Conservation (phyloP, 2,888 invertebrate species). For the Archaeoteleia sp. region DNA sequence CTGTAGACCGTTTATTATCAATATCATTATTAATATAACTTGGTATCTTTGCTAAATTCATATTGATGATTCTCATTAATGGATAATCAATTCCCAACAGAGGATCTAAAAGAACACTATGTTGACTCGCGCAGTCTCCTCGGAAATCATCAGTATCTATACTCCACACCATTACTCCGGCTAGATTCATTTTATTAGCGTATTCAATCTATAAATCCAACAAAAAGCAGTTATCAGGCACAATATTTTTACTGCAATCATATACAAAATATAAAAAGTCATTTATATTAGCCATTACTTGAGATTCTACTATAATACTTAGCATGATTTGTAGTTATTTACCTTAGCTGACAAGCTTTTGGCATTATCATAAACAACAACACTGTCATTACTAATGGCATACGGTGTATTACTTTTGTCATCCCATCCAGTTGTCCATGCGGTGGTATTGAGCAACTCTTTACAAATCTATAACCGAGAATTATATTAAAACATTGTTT, state of each 20-base stretch:
- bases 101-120: conserved; percentile 52
- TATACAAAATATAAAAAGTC: not conserved
- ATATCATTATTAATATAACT: conserved; percentile 65
- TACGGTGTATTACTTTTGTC: conserved; percentile 79
- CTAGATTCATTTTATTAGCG: conserved; percentile 74
- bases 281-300: not conserved
- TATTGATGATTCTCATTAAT: conserved; percentile 83
- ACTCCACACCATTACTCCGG: conserved; percentile 92
- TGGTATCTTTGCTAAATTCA: conserved; percentile 78
- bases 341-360: conserved; percentile 86
- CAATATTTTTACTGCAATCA: not conserved
- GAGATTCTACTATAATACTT: not conserved
- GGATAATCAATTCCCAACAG: conserved; percentile 78
- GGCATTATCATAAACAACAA: conserved; percentile 86
- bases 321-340: conserved; percentile 14
- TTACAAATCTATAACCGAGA: conserved; percentile 70
- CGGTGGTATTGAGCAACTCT: conserved; percentile 50
- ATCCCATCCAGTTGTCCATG: conserved; percentile 85
- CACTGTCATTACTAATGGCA: conserved; percentile 79
- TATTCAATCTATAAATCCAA: conserved; percentile 56
- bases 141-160: conserved; percentile 91
- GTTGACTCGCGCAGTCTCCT: conserved; percentile 78
- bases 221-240: not conserved
- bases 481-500: no score
- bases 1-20: conserved; percentile 9